Percentiles rank a stretch among this genome's conserved stretches.
Evolutionary conservation across 37 sponge, comb jelly and placozoan species (phyloP).

Genomic region (Theonella swinhoei): DNA sequence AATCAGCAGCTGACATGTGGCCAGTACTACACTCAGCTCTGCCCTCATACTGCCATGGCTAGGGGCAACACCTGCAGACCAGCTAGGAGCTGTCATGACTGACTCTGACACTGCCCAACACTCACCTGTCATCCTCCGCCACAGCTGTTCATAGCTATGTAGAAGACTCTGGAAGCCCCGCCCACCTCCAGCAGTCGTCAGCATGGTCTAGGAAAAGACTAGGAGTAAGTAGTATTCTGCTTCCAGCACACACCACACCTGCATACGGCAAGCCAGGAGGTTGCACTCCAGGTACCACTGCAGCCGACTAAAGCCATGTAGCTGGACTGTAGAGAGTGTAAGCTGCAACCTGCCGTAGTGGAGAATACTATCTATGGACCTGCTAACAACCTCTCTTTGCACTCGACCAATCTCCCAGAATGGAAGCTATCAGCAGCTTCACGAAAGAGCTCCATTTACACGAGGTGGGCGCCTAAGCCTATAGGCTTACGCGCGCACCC

Average conservation of each 20-base stretch:
- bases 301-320: constrained; percentile 1
- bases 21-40: neutral
- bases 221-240: neutral
- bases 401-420: constrained; percentile 6
- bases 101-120: constrained; percentile 18
- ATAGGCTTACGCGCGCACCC: neutral
- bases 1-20: neutral
- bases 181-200: neutral
- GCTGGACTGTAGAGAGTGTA: neutral
- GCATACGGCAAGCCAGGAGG: constrained; percentile 16
- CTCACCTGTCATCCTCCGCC: constrained; percentile 25
- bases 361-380: neutral
- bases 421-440: neutral
- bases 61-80: neutral
- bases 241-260: neutral
- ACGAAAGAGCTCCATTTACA: neutral
- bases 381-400: neutral
- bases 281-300: constrained; percentile 14
- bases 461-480: neutral
- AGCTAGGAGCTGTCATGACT: neutral
- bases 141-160: constrained; percentile 1
- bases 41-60: neutral
- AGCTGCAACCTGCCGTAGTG: neutral
- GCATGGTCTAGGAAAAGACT: neutral
- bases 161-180: neutral